Percentiles rank a stretch among this genome's conserved stretches.
These are phyloP conservation scores for Bothrops jararaca DNA, from an alignment of 2,113 vertebrate species.

Conservation along the genomic window DNA sequence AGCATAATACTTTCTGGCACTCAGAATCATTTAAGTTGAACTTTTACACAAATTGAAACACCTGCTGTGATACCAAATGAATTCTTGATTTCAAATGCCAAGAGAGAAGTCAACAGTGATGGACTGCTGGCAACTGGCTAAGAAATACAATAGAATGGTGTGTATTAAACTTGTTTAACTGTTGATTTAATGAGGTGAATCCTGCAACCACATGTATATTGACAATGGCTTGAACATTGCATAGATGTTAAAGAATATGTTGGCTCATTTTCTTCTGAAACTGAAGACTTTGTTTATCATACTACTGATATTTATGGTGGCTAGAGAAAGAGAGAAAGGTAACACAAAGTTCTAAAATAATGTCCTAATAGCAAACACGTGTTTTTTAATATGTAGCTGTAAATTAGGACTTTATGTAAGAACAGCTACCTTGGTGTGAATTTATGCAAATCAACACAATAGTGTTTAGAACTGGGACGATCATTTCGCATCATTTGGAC, in stretches of 20 bases:
- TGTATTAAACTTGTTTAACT: constrained; percentile 62
- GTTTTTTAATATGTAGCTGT: constrained; percentile 9
- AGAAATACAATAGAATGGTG: constrained; percentile 46
- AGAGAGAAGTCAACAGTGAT: constrained; percentile 47
- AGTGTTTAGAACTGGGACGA: not conserved
- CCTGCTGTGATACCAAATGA: constrained; percentile 66
- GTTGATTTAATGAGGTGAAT: constrained; percentile 61
- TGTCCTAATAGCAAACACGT: constrained; percentile 30
- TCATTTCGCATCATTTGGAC: not conserved
- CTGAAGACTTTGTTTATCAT: constrained; percentile 43
- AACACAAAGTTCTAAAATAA: constrained; percentile 24
- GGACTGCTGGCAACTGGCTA: constrained; percentile 54
- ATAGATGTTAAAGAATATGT: constrained; percentile 50
- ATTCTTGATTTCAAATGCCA: constrained; percentile 60
- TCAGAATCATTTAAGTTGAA: constrained; percentile 51
- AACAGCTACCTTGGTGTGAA: not conserved
- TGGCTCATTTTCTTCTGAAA: constrained; percentile 43
- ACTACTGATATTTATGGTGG: constrained; percentile 55
- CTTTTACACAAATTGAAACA: constrained; percentile 50
- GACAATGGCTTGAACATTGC: constrained; percentile 51
- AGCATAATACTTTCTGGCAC: constrained; percentile 48
- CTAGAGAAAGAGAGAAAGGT: constrained; percentile 36
- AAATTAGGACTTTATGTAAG: not conserved
- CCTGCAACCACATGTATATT: constrained; percentile 60
- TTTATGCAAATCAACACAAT: not conserved